Conservation (phyloP, 2,113 vertebrate species). For the Lonchura striata region DNA sequence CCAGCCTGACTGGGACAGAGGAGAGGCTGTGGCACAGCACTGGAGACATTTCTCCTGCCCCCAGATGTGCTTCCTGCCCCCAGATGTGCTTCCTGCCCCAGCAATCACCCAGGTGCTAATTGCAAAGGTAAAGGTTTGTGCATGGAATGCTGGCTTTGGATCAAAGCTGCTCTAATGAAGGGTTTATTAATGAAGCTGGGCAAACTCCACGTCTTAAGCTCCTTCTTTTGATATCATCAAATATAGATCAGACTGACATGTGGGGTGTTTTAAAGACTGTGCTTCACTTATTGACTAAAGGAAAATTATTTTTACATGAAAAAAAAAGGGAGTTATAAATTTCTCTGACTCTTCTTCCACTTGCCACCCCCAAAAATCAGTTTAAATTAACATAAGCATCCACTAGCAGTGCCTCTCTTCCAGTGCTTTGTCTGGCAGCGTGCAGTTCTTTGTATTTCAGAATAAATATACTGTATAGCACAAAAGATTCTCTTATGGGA, state of each 20-base stretch:
- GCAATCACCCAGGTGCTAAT: rapidly evolving
- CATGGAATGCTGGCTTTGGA: not conserved
- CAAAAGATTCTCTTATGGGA: no score
- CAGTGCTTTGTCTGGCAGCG: not conserved
- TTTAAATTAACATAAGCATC: not conserved
- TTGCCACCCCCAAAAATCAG: not conserved
- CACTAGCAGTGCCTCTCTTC: not conserved
- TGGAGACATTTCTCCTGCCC: not conserved
- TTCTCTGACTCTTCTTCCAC: not conserved
- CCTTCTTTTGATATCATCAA: not conserved
- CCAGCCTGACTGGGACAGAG: not conserved
- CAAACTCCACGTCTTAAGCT: not conserved
- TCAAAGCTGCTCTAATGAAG: not conserved
- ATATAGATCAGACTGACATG: not conserved
- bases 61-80: no score
- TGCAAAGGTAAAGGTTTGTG: not conserved
- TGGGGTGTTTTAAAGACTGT: not conserved
- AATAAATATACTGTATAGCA: not conserved
- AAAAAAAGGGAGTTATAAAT: not conserved
- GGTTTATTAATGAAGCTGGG: not conserved
- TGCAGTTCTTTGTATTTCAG: not conserved
- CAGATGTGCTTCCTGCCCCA: not conserved
- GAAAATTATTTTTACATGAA: not conserved
- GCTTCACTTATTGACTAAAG: not conserved
- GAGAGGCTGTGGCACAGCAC: not conserved